Base-by-base conservation (phyloP, 2,888 invertebrate genomes). In the Xestia xanthographa region DNA sequence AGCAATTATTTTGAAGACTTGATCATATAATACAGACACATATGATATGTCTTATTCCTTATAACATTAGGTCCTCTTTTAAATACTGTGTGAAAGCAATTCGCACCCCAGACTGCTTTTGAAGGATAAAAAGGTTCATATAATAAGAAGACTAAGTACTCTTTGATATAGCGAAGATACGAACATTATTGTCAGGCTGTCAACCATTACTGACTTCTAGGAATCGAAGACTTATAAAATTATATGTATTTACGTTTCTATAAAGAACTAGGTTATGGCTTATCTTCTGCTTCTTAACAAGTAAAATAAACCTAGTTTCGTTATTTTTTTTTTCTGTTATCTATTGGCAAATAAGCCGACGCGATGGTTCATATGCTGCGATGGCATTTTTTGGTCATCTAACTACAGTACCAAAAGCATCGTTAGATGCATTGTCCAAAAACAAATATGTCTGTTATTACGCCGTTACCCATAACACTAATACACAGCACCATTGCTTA, bases 121-220 rank as follows among this genome's bases (percentile, higher is more conserved):
- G 26, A 41, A 72, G 12, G 20, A 14, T n/a, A 17, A 41, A 72
- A 17, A 29, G n/a, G 14, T 53, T 41, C 5, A 12, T 22, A 20
- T 8, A 20, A 48, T 48, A 29, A 43, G 29, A 29, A 29, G 29
- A 17, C 11, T 41, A 41, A 41, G 11, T 22, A 67, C 41, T 29
- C 29, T 62, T 43, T 70, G 29, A 45, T 34, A 63, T 63, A 26
- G 26, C 26, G 22, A 22, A 50, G 50, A 41, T 50, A 68, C 41
- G 17, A 29, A 22, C 22, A 29, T 41, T 53, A 22, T 14, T 56
- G 12, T 14, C 41, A 41, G 38, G 14, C 50, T 4, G 22, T 22
- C 9, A 50, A 9, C 34, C 48, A 48, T 71, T 45, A 34, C 12
- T 26, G 45, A 26, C 71, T 38, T 72, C 26, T 68, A 72, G 22